Conservation (phyloP, 1,140 invertebrate genomes). For the Eciton burchellii region DNA sequence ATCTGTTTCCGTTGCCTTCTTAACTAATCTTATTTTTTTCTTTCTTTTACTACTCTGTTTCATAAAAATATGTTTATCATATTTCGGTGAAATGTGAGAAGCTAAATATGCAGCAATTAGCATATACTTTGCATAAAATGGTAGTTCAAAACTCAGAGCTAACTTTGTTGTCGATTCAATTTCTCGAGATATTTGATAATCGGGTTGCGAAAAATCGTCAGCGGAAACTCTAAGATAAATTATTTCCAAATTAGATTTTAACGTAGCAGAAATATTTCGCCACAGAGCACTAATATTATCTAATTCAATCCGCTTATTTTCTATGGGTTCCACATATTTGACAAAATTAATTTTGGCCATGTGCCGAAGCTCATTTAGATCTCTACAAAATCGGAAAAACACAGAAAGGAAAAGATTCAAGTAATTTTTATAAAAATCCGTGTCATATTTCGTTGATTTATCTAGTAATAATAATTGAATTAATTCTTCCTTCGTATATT, state of each 20-base stretch:
- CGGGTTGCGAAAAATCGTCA: constrained; percentile 72
- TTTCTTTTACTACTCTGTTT: constrained; percentile 89
- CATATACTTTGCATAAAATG: constrained; percentile 95
- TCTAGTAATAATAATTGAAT: constrained; percentile 89
- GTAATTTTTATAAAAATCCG: constrained; percentile 91
- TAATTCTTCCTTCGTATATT: constrained; percentile 93
- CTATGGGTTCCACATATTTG: constrained; percentile 92
- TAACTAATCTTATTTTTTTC: constrained; percentile 80
- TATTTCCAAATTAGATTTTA: constrained; percentile 91
- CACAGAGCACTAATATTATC: constrained; percentile 90
- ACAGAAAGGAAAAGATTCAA: constrained; percentile 92
- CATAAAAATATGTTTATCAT: constrained; percentile 93
- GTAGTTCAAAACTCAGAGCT: constrained; percentile 92
- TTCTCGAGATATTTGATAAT: constrained; percentile 74
- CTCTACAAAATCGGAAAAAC: constrained; percentile 92
- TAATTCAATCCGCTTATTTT: constrained; percentile 86
- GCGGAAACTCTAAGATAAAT: constrained; percentile 90
- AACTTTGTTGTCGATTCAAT: constrained; percentile 86
- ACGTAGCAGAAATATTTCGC: constrained; percentile 90
- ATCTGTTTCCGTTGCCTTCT: constrained; percentile 83
- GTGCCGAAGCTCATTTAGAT: constrained; percentile 92
- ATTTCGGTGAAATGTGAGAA: constrained; percentile 95
- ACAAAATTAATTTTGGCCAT: constrained; percentile 90
- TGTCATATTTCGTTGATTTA: constrained; percentile 79
- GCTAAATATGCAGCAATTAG: constrained; percentile 95